These are phyloP conservation scores for Eutolmus rufibarbis DNA, from an alignment of 2,888 invertebrate genomes.

Conservation along the genomic window DNA sequence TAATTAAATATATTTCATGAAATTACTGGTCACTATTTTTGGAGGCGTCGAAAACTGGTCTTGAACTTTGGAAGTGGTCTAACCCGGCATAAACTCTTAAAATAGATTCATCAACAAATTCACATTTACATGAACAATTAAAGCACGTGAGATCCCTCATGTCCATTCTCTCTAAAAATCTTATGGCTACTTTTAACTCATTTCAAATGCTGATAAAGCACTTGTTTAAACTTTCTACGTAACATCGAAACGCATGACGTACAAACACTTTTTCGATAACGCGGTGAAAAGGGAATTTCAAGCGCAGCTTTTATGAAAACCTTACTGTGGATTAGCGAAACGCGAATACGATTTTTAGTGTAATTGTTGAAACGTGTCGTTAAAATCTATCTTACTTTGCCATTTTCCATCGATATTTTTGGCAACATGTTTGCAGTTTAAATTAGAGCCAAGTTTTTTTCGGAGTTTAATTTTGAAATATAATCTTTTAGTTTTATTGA, in stretches of 20 bases:
- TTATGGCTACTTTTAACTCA: not conserved
- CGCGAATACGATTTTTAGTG: not conserved
- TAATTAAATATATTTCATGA: not conserved
- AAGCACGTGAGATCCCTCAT: not conserved
- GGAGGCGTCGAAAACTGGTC: not conserved
- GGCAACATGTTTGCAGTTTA: not conserved
- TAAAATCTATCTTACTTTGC: not conserved
- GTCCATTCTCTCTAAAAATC: not conserved
- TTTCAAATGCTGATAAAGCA: not conserved
- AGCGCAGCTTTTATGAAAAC: not conserved
- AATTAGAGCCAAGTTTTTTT: not conserved
- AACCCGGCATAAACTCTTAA: not conserved
- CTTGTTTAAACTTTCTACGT: not conserved
- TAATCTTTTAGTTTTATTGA: not conserved
- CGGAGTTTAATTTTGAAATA: not conserved
- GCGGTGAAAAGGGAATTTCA: not conserved
- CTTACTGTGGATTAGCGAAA: not conserved
- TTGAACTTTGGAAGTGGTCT: not conserved
- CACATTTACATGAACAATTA: not conserved
- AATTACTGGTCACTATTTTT: not conserved
- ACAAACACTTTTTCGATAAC: not conserved
- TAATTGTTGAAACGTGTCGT: not conserved
- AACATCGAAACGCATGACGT: not conserved
- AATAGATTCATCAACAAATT: not conserved
- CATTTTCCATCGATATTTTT: not conserved